Base-by-base conservation (phyloP, 1,140 invertebrate species). In the Acromyrmex heyeri region DNA sequence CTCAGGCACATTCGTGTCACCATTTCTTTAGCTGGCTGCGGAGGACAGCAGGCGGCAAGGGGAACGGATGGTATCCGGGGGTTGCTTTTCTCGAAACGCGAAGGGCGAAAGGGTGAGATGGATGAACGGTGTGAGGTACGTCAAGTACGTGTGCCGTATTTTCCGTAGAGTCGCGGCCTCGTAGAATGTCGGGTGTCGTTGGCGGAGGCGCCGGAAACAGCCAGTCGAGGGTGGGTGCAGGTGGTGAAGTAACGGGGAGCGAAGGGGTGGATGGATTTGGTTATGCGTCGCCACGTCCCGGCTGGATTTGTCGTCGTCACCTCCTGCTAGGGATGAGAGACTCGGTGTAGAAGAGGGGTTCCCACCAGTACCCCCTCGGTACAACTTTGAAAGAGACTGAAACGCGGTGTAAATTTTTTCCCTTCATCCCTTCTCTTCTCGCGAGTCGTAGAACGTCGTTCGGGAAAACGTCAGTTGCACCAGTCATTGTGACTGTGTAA, bases 291-390 rank as follows among this genome's bases (percentile, higher is more conserved):
- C 92, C 94, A 94, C 94, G 94, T 93, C 87, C 87, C 65, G 90
- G 88, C 89, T 90, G 93, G 93, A 95, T 95, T 95, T 94, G 93
- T 95, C 93, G 92, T 86, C 93, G 94, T 95, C 94, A 89, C 86
- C 86, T 69, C 70, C 65, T 79, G 76, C 62, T n/a, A 44, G 48
- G 64, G 50, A 27, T 73, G 82, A 55, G 30, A 50, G 57, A 53
- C 67, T 59, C 53, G 18, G 30, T 48, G 64, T 67, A 67, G 88
- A 81, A 88, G 86, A 83, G 65, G 59, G 53, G 48, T 61, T 88
- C 75, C 14, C 10, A n/a, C 34, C 34, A n/a, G n/a, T 83, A 21
- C 62, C 38, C n/a, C 24, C 69, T 61, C 27, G 67, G 85, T 87
- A 87, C 85, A 88, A 87, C 65, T 91, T 82, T 69, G 72, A 14